These are phyloP conservation scores for Dolichoris vasculosae DNA, from an alignment of 1,140 invertebrate genomes.

Conservation along the genomic window DNA sequence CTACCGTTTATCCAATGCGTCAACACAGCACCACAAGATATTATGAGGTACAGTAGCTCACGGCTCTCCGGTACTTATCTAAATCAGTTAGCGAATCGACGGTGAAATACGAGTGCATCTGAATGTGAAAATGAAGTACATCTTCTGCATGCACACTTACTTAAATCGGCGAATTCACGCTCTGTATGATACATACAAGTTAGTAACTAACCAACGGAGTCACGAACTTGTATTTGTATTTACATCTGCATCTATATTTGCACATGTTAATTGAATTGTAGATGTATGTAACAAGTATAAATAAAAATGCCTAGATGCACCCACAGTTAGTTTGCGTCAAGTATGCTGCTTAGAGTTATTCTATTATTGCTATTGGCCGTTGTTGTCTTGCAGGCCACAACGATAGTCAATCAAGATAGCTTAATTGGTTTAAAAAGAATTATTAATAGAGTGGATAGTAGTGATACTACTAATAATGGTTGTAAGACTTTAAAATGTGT, in stretches of 20 bases:
- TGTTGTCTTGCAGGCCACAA: constrained; percentile 44
- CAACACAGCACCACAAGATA: background rate
- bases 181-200: constrained; percentile 64
- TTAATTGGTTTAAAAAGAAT: background rate
- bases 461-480: background rate
- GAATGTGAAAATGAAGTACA: constrained; percentile 36
- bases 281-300: constrained; percentile 55
- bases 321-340: constrained; percentile 65
- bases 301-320: constrained; percentile 65
- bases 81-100: constrained; percentile 48
- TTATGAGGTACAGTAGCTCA: background rate
- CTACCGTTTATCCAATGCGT: background rate
- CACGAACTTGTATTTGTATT: background rate
- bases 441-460: background rate
- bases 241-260: background rate
- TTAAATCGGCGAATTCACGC: constrained; percentile 66
- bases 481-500: background rate
- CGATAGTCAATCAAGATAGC: background rate
- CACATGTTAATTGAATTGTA: background rate
- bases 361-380: constrained; percentile 58
- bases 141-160: background rate
- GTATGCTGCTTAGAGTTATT: constrained; percentile 68
- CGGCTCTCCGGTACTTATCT: constrained; percentile 28
- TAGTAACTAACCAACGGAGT: background rate
- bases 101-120: background rate